Evolutionary conservation across 2,113 vertebrate species (phyloP).

Genomic region (Ondatra zibethicus): DNA sequence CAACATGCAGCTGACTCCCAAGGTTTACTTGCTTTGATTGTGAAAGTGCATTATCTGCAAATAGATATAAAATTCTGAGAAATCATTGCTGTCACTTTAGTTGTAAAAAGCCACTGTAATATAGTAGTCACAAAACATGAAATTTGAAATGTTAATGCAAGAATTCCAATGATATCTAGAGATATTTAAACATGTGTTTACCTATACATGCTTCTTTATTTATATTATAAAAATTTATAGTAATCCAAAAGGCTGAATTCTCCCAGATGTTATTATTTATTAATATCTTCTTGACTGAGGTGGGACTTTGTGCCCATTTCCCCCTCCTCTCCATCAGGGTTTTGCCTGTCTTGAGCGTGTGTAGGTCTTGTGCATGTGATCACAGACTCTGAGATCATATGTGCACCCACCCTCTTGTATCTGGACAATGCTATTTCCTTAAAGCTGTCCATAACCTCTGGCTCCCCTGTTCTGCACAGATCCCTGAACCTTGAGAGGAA

Average conservation of each 20-base stretch:
- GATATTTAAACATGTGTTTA: background rate
- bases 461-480: background rate
- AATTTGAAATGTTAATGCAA: background rate
- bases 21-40: background rate
- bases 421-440: background rate
- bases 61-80: no score
- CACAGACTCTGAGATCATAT: background rate
- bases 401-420: background rate
- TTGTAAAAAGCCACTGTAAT: background rate
- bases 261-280: background rate
- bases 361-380: background rate
- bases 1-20: background rate
- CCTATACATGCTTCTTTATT: background rate
- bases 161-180: background rate
- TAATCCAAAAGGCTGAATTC: background rate
- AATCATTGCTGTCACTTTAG: background rate
- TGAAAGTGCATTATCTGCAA: background rate
- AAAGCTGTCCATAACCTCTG: background rate
- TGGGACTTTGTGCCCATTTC: background rate
- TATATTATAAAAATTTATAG: background rate
- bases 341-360: background rate
- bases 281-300: background rate
- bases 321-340: background rate
- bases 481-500: background rate
- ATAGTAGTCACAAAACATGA: background rate